These are phyloP conservation scores for Clivina fossor DNA, from an alignment of 2,888 invertebrate species.

Conservation along the genomic window DNA sequence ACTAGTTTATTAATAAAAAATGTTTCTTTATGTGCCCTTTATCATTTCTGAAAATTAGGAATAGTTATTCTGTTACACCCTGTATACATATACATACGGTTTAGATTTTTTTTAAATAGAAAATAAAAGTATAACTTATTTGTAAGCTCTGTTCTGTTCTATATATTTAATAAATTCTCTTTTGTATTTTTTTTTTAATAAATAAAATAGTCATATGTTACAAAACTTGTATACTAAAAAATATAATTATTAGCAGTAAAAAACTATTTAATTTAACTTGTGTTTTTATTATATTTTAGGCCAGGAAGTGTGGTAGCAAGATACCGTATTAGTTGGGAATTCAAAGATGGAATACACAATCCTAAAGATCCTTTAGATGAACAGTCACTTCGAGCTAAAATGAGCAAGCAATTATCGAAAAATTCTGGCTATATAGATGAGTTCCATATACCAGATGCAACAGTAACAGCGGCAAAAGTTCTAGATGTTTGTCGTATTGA, in stretches of 20 bases:
- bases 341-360: constrained; percentile 55
- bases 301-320: constrained; percentile 67
- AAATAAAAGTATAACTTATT: too few species aligned
- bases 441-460: constrained; percentile 56
- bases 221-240: neutral
- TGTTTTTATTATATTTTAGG: constrained; percentile 53
- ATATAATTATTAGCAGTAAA: neutral
- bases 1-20: too few species aligned
- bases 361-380: constrained; percentile 58
- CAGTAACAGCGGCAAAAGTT: constrained; percentile 60
- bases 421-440: constrained; percentile 57
- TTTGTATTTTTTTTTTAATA: constrained; percentile 1
- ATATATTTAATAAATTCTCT: neutral
- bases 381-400: constrained; percentile 53
- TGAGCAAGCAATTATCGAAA: constrained; percentile 56
- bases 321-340: constrained; percentile 67
- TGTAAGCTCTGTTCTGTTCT: too few species aligned
- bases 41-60: too few species aligned
- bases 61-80: too few species aligned
- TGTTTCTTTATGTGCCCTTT: too few species aligned
- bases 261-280: neutral
- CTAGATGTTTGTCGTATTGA: constrained; percentile 67
- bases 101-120: too few species aligned
- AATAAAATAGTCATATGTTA: neutral
- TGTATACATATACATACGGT: too few species aligned